Percentiles rank a stretch among this genome's conserved stretches.
phyloP scores from a whole-genome alignment of 1,140 invertebrate species.

The Lamellibrachia luymesi region DNA sequence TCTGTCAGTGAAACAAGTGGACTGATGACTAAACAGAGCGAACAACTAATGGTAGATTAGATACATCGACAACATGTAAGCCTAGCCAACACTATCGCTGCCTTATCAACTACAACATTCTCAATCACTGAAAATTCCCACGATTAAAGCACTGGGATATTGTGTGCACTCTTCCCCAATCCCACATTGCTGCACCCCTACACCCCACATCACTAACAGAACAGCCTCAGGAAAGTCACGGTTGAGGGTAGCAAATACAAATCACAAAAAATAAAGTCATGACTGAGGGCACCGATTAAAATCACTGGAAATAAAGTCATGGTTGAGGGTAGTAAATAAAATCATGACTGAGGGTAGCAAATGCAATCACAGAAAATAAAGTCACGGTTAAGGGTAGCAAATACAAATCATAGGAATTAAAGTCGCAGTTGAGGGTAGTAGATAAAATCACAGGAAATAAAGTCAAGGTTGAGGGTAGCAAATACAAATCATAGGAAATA shows the following conservation, averaged over 20 bases:
- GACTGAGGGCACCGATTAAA: too few relatives aligned
- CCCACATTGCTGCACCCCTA: not conserved
- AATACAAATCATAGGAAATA: not conserved
- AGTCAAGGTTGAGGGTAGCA: too few relatives aligned
- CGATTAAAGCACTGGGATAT: not conserved
- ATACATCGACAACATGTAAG: not conserved
- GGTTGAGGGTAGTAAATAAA: too few relatives aligned
- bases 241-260: too few relatives aligned
- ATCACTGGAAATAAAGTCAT: too few relatives aligned
- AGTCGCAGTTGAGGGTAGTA: not conserved
- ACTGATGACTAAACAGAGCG: not conserved
- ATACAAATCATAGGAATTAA: not conserved
- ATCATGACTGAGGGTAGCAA: too few relatives aligned
- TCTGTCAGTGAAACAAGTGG: not conserved
- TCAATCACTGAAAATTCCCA: not conserved
- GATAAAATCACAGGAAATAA: not conserved
- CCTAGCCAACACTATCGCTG: not conserved
- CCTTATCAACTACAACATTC: slow-evolving; percentile 1
- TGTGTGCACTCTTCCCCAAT: not conserved
- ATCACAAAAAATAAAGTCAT: too few relatives aligned
- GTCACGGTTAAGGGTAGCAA: too few relatives aligned
- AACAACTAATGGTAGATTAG: not conserved
- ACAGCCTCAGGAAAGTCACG: not conserved
- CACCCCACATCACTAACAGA: not conserved
- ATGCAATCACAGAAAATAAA: too few relatives aligned